phyloP scores from a whole-genome alignment of 2,888 invertebrate genomes.

The Eupithecia exiguata region DNA sequence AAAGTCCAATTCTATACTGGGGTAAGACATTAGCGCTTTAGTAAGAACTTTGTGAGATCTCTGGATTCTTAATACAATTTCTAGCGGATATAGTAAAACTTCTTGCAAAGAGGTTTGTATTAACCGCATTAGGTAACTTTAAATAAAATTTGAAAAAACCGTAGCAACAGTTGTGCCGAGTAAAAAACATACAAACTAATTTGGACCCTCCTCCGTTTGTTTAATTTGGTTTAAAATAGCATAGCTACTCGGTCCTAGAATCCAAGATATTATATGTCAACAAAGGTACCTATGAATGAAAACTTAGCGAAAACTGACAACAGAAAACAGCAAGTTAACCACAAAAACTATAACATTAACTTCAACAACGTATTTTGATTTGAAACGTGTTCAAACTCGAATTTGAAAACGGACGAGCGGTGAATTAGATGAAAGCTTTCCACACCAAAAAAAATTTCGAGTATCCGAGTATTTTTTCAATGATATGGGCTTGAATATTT shows the following conservation, averaged over 20 bases:
- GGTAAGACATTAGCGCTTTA: not conserved
- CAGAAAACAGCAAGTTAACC: too few relatives aligned
- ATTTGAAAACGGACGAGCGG: not conserved
- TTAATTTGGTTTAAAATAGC: too few relatives aligned
- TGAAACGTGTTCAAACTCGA: not conserved
- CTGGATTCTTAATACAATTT: too few relatives aligned
- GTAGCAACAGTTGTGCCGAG: too few relatives aligned
- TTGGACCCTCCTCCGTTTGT: too few relatives aligned
- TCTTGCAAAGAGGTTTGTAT: not conserved
- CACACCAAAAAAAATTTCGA: not conserved
- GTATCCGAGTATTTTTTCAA: not conserved
- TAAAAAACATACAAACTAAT: too few relatives aligned
- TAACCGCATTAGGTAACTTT: too few relatives aligned
- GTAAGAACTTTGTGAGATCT: not conserved
- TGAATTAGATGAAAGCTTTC: not conserved
- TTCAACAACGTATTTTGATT: too few relatives aligned
- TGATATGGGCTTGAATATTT: too few relatives aligned
- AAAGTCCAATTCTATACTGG: not conserved
- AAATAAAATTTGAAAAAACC: too few relatives aligned
- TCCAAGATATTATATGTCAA: not conserved
- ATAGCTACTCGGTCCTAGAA: not conserved
- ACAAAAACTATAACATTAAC: not conserved
- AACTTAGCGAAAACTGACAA: not conserved
- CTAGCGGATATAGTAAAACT: not conserved
- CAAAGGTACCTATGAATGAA: not conserved